These are phyloP conservation scores for Oryzaephilus surinamensis DNA, from an alignment of 1,140 invertebrate genomes.

Conservation along the genomic window DNA sequence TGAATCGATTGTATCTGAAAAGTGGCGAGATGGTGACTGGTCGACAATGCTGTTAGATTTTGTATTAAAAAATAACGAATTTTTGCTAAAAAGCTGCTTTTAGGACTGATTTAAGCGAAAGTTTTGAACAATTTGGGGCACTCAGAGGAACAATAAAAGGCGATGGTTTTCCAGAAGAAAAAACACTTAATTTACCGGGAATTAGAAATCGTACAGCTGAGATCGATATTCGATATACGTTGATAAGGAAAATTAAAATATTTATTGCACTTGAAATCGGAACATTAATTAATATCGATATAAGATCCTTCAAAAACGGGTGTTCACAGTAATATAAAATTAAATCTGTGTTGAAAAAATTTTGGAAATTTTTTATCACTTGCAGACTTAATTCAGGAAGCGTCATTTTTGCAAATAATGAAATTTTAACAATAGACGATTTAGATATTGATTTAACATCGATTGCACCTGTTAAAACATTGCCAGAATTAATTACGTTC, in stretches of 20 bases:
- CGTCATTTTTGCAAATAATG: not conserved
- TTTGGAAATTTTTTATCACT: conserved; percentile 5
- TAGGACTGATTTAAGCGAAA: conserved; percentile 15
- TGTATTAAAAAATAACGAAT: not conserved
- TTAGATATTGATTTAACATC: not conserved
- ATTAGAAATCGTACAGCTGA: conserved; percentile 18
- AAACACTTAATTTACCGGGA: conserved; percentile 20
- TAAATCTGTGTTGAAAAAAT: conserved; percentile 1
- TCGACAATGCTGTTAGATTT: conserved; percentile 21
- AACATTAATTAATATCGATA: conserved; percentile 18
- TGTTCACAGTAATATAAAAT: conserved; percentile 21
- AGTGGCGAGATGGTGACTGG: conserved; percentile 30
- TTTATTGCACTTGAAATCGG: conserved; percentile 21
- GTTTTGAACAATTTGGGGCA: conserved; percentile 28
- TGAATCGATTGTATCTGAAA: conserved; percentile 19
- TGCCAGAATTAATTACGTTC: no score
- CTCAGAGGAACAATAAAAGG: conserved; percentile 20
- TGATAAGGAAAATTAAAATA: conserved; percentile 18
- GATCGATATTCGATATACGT: conserved; percentile 6
- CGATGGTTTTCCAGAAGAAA: conserved; percentile 16
- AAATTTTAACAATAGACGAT: not conserved
- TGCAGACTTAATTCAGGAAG: not conserved
- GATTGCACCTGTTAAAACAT: not conserved
- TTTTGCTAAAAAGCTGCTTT: conserved; percentile 3
- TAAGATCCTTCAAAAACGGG: conserved; percentile 17